Evolutionary conservation across 2,888 invertebrate species (phyloP).

Genomic region (Erebia epiphron): DNA sequence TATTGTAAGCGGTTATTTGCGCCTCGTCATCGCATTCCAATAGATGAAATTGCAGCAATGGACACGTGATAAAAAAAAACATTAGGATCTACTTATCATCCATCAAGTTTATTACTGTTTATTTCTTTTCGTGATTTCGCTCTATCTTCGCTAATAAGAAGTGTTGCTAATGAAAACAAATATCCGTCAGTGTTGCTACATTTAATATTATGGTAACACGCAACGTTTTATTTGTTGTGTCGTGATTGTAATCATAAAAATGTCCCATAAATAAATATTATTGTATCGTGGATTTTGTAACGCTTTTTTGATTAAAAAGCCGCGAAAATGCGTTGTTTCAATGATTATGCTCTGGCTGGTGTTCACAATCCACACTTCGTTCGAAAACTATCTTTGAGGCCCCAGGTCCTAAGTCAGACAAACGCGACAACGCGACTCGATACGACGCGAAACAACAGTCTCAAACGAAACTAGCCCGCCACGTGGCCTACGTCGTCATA

Average conservation of each 20-base stretch:
- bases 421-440: no score
- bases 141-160: conserved; percentile 69
- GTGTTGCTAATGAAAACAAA: conserved; percentile 72
- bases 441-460: no score
- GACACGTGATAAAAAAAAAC: background rate
- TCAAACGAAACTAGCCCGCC: no score
- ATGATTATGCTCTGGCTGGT: no score
- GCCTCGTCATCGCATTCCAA: background rate
- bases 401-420: no score
- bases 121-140: conserved; percentile 67
- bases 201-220: conserved; percentile 74
- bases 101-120: conserved; percentile 63
- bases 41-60: background rate
- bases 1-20: no score
- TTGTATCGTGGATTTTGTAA: background rate
- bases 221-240: conserved; percentile 52
- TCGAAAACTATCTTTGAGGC: no score
- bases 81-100: conserved; percentile 19
- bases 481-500: no score
- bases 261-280: conserved; percentile 33
- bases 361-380: no score
- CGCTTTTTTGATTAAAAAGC: no score
- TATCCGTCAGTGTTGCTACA: conserved; percentile 67
- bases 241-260: conserved; percentile 32
- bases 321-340: no score